Conservation (phyloP, 2,888 invertebrate species). For the Agriopis marginaria region DNA sequence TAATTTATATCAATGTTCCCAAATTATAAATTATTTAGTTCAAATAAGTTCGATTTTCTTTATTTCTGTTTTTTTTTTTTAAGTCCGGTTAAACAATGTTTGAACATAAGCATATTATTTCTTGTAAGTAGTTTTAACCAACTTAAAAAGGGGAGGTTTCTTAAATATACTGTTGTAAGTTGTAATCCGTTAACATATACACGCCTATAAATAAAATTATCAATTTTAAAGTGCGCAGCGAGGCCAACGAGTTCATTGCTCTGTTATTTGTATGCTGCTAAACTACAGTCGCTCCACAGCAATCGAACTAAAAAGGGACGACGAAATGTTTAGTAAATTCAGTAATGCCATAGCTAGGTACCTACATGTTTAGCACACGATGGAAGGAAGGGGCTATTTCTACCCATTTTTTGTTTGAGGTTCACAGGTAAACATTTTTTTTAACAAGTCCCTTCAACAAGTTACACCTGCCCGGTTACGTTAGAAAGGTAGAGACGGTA, state of each 20-base stretch:
- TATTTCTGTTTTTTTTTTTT: no score
- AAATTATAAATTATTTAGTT: no score
- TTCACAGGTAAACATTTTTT: constrained; percentile 2
- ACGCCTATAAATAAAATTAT: not conserved
- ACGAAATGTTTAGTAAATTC: not conserved
- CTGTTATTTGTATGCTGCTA: not conserved
- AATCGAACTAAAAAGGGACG: not conserved
- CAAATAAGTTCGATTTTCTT: no score
- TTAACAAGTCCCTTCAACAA: not conserved
- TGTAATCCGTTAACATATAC: not conserved
- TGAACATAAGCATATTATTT: no score
- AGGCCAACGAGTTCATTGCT: constrained; percentile 1
- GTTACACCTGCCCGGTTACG: not conserved
- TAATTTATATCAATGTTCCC: no score
- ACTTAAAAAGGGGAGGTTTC: no score
- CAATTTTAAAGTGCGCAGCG: not conserved
- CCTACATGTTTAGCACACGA: not conserved
- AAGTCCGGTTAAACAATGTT: no score
- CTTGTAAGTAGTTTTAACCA: no score
- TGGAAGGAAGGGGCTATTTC: not conserved
- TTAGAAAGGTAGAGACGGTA: no score
- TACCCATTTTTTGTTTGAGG: not conserved
- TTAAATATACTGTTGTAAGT: no score
- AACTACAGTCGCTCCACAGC: not conserved
- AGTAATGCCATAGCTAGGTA: not conserved